phyloP scores from a whole-genome alignment of 2,888 invertebrate genomes.

The Synanthedon andrenaeformis region DNA sequence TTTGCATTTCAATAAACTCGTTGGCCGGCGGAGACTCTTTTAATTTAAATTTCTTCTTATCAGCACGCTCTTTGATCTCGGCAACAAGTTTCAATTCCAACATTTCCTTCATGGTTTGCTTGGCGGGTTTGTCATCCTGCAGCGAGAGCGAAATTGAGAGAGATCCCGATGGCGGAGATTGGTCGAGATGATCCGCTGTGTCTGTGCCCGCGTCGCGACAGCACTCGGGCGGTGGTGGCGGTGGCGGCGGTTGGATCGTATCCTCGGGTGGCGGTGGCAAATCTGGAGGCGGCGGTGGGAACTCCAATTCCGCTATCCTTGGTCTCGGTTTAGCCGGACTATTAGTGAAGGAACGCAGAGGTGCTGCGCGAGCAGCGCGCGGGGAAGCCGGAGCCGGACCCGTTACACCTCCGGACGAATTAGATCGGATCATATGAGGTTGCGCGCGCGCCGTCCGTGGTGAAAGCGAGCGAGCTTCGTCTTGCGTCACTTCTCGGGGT shows the following conservation, averaged over 20 bases:
- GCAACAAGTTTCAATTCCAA: constrained; percentile 83
- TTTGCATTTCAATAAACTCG: constrained; percentile 23
- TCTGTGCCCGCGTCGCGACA: constrained; percentile 78
- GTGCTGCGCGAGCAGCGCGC: constrained; percentile 31
- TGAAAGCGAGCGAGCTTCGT: constrained; percentile 70
- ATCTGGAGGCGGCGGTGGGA: constrained; percentile 87
- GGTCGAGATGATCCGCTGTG: constrained; percentile 73
- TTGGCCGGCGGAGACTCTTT: constrained; percentile 64
- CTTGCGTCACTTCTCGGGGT: constrained; percentile 32
- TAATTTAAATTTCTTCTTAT: constrained; percentile 70
- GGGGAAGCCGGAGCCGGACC: constrained; percentile 48
- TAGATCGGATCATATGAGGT: constrained; percentile 90
- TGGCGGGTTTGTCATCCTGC: constrained; percentile 33
- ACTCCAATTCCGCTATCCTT: constrained; percentile 84
- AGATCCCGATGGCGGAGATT: constrained; percentile 69
- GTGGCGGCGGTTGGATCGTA: constrained; percentile 48
- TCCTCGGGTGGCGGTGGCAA: constrained; percentile 84
- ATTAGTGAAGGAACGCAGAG: constrained; percentile 72
- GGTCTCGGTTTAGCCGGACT: constrained; percentile 82
- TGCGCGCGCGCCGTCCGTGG: constrained; percentile 76
- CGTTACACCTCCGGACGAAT: constrained; percentile 87
- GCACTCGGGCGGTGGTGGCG: constrained; percentile 59
- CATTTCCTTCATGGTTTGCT: constrained; percentile 82
- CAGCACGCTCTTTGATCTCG: constrained; percentile 84
- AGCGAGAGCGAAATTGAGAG: constrained; percentile 67